Conservation (phyloP, 2,113 vertebrate genomes). For the Cyanoderma ruficeps region DNA sequence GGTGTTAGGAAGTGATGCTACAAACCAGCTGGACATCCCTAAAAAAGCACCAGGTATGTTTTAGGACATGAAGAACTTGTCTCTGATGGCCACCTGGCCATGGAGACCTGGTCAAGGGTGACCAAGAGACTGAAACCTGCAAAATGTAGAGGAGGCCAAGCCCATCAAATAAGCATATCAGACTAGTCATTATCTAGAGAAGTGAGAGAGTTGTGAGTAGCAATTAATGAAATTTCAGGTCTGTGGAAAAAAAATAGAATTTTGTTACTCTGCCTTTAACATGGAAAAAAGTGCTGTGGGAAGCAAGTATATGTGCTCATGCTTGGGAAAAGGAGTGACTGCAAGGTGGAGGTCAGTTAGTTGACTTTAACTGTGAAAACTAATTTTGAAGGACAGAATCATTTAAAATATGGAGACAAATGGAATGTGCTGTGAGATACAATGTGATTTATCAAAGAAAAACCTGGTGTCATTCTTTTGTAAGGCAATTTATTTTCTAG, state of each 20-base stretch:
- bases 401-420: background rate
- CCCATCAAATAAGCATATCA: background rate
- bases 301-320: background rate
- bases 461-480: background rate
- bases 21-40: background rate
- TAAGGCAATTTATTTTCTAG: background rate
- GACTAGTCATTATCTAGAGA: background rate
- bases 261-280: background rate
- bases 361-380: background rate
- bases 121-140: background rate
- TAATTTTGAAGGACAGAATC: background rate
- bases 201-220: background rate
- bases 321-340: background rate
- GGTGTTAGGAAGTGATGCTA: background rate
- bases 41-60: background rate
- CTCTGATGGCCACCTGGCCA: background rate
- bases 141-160: background rate
- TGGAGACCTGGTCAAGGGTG: background rate
- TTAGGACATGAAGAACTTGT: background rate
- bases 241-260: background rate
- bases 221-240: background rate
- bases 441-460: background rate
- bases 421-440: background rate
- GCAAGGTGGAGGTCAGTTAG: background rate
- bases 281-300: background rate